Conservation (phyloP, 1,140 invertebrate genomes). For the Drosophila micromelanica region DNA sequence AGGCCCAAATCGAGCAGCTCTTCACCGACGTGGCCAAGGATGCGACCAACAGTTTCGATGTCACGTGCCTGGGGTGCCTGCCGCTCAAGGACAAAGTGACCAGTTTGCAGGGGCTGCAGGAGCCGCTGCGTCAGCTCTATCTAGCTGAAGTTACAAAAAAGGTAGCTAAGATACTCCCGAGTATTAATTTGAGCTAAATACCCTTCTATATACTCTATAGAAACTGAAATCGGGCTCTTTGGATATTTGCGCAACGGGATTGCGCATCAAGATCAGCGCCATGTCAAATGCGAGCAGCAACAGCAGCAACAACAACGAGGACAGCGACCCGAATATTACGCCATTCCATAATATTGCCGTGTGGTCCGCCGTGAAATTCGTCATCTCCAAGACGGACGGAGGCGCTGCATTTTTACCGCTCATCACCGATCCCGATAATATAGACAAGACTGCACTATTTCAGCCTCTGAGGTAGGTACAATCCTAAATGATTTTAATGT, state of each 20-base stretch:
- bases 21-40: constrained; percentile 92
- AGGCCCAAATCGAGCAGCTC: constrained; percentile 93
- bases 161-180: constrained; percentile 24
- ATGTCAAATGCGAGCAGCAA: constrained; percentile 21
- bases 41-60: constrained; percentile 87
- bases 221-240: constrained; percentile 85
- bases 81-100: constrained; percentile 91
- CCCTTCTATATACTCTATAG: constrained; percentile 28
- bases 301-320: constrained; percentile 20
- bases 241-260: constrained; percentile 89
- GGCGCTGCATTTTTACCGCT: constrained; percentile 91
- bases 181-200: background rate
- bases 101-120: constrained; percentile 92
- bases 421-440: constrained; percentile 92
- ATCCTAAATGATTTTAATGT: too few species aligned
- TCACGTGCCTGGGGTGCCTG: constrained; percentile 93
- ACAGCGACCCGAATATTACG: constrained; percentile 86
- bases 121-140: constrained; percentile 92
- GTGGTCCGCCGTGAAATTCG: constrained; percentile 94
- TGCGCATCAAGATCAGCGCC: constrained; percentile 85
- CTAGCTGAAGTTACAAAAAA: constrained; percentile 84
- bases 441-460: constrained; percentile 89
- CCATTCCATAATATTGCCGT: constrained; percentile 95
- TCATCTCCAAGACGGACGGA: constrained; percentile 86
- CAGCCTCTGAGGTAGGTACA: constrained; percentile 80